Evolutionary conservation across 2,888 invertebrate genomes (phyloP).

Genomic region (Tridacna crocea): DNA sequence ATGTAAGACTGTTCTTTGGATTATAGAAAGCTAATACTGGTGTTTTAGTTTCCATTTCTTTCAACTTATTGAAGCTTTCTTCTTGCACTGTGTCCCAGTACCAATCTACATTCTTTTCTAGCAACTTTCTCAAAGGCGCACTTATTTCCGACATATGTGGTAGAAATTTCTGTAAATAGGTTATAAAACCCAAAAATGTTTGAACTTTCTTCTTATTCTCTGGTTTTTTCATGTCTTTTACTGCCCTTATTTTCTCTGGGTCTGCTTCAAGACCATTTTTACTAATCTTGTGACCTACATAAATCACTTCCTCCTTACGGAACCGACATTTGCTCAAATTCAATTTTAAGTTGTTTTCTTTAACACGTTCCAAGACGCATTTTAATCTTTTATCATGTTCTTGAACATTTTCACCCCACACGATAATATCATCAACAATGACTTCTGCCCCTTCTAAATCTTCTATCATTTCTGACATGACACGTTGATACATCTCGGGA

Average conservation of each 20-base stretch:
- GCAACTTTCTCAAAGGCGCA: conserved; percentile 39
- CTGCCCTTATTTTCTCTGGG: conserved; percentile 39
- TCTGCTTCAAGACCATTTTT: conserved; percentile 35
- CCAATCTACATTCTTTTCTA: conserved; percentile 33
- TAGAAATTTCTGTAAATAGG: conserved; percentile 41
- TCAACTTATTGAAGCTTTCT: conserved; percentile 33
- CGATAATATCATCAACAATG: conserved; percentile 46
- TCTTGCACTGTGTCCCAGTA: conserved; percentile 38
- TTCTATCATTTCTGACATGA: conserved; percentile 38
- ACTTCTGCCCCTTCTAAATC: conserved; percentile 29
- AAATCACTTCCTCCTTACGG: conserved; percentile 26
- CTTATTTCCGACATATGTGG: conserved; percentile 41
- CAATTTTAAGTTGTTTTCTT: conserved; percentile 30
- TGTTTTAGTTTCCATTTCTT: conserved; percentile 25
- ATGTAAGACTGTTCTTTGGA: conserved; percentile 26
- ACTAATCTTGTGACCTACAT: conserved; percentile 27
- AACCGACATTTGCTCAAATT: conserved; percentile 29
- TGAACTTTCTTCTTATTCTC: conserved; percentile 29
- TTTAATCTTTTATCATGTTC: conserved; percentile 36
- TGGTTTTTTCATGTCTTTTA: conserved; percentile 22
- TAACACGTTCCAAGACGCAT: conserved; percentile 14
- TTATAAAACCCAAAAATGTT: conserved; percentile 38
- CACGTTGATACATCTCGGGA: conserved; percentile 40
- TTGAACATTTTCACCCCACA: conserved; percentile 28
- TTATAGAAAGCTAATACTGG: conserved; percentile 46